Percentiles rank a stretch among this genome's conserved stretches.
These are phyloP conservation scores for Polyploca ridens DNA, from an alignment of 2,888 invertebrate genomes.

Conservation along the genomic window DNA sequence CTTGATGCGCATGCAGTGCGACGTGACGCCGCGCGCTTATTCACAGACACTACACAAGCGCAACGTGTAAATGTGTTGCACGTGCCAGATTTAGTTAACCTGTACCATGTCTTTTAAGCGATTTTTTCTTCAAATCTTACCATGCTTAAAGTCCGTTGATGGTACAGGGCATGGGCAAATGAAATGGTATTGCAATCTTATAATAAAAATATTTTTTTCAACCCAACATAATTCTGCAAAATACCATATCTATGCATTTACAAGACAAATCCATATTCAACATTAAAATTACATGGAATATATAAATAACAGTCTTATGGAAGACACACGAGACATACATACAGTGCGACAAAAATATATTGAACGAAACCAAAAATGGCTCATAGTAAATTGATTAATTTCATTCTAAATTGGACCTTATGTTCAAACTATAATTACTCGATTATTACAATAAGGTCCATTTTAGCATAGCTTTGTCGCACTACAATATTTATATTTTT, in stretches of 20 bases:
- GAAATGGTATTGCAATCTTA: neutral
- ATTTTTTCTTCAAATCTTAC: too few relatives aligned
- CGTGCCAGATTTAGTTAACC: too few relatives aligned
- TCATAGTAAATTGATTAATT: too few relatives aligned
- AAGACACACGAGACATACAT: conserved; percentile 27
- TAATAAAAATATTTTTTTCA: neutral
- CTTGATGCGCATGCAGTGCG: too few relatives aligned
- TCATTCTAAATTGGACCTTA: neutral
- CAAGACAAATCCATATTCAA: conserved; percentile 13
- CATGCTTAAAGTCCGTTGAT: too few relatives aligned
- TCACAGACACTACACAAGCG: too few relatives aligned
- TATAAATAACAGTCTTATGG: conserved; percentile 38
- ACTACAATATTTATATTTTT: neutral
- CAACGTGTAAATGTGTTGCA: too few relatives aligned
- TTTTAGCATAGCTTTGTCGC: neutral
- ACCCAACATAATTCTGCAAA: neutral
- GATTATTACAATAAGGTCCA: neutral
- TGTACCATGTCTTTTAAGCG: too few relatives aligned
- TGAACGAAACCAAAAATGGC: too few relatives aligned
- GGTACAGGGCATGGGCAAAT: neutral
- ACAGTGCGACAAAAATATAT: too few relatives aligned
- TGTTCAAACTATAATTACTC: neutral
- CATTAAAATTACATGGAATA: conserved; percentile 43
- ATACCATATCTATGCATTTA: neutral
- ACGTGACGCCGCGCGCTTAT: too few relatives aligned